Conservation (phyloP, 2,888 invertebrate genomes). For the Aphodius sticticus region DNA sequence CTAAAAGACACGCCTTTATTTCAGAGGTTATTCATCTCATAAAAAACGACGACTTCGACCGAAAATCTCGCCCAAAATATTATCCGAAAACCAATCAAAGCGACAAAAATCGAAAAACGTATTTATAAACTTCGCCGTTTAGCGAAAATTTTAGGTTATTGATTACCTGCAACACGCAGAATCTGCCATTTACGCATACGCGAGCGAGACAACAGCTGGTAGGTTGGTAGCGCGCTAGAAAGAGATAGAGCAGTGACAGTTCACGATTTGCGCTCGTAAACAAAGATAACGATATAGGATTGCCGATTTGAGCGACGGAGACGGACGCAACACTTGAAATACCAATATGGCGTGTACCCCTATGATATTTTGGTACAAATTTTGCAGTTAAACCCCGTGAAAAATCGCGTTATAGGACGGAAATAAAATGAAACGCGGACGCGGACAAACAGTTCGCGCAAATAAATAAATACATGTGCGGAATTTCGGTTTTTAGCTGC, state of each 20-base stretch:
- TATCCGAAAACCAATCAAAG: not conserved
- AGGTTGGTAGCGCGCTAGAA: constrained; percentile 35
- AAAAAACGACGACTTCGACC: not conserved
- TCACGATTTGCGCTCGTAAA: constrained; percentile 37
- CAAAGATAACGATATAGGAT: constrained; percentile 14
- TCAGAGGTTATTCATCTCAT: not conserved
- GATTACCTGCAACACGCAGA: constrained; percentile 42
- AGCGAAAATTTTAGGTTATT: constrained; percentile 32
- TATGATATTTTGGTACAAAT: not conserved
- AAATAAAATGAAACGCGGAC: not conserved
- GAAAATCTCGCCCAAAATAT: not conserved
- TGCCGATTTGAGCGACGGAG: constrained; percentile 29
- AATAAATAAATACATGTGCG: no score
- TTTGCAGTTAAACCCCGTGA: not conserved
- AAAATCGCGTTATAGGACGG: not conserved
- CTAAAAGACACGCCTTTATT: not conserved
- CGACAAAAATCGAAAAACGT: not conserved
- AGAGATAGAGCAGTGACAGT: constrained; percentile 32
- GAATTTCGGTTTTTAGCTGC: not conserved
- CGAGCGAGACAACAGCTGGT: constrained; percentile 38
- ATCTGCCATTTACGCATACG: constrained; percentile 42
- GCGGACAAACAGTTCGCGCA: not conserved
- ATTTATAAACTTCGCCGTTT: not conserved
- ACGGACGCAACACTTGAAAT: constrained; percentile 35
- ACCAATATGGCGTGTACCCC: constrained; percentile 41